Evolutionary conservation across 2,797 vertebrate species (phyloP).

Genomic region (Bradypodion pumilum): DNA sequence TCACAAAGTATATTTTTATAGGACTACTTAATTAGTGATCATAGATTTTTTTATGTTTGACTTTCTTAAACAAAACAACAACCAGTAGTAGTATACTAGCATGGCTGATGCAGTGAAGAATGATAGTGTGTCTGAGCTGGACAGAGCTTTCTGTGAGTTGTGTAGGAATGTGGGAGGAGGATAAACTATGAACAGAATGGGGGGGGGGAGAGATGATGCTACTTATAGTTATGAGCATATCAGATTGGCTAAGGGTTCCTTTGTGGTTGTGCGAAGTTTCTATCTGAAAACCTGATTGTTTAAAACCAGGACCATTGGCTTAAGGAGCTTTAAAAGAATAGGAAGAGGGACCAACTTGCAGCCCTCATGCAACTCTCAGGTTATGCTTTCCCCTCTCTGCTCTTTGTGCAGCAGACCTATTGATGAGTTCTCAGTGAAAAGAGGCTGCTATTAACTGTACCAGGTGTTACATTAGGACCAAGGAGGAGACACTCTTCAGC

Average conservation of each 20-base stretch:
- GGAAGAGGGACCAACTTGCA: neutral
- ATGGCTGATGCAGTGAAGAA: neutral
- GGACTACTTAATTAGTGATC: neutral
- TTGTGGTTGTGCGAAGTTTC: neutral
- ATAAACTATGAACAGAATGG: neutral
- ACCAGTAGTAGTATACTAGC: neutral
- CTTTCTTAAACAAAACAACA: neutral
- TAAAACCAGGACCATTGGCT: neutral
- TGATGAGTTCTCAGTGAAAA: neutral
- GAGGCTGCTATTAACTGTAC: neutral
- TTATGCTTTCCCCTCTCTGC: too few species aligned
- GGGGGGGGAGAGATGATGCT: neutral
- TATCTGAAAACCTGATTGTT: neutral
- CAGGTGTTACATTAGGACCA: neutral
- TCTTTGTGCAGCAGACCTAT: too few species aligned
- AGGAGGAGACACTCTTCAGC: neutral
- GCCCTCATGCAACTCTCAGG: neutral
- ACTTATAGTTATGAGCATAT: neutral
- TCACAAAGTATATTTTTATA: neutral
- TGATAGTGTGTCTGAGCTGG: neutral
- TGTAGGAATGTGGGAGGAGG: neutral
- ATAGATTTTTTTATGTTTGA: neutral
- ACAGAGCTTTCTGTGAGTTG: neutral
- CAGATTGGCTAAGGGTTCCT: neutral
- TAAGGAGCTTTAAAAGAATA: neutral